Base-by-base conservation (phyloP, 2,113 vertebrate genomes). In the Scophthalmus maximus region DNA sequence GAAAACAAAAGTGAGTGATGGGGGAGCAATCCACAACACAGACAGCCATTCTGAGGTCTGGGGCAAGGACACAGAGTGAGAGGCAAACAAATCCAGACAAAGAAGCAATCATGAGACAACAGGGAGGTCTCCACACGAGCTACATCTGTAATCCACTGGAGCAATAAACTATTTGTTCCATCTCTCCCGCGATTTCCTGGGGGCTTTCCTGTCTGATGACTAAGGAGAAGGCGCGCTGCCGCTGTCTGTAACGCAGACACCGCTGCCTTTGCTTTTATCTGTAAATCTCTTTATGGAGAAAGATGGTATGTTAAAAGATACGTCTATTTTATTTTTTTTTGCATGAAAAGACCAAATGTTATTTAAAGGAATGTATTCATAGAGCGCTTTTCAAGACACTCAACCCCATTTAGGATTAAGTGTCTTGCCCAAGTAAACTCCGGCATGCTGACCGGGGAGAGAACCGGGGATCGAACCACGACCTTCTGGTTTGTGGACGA, bases 81-180 rank as follows among this genome's bases (percentile, higher is more conserved):
- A 53, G 51, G 40, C 51, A 46, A 44, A 80, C 57, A 71, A 38
- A 55, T 38, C 6, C 17, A 11, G 66, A 81, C 50, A 76, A 67
- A 72, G 42, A 70, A 62, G 56, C 40, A 79, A 83, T 73, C 74
- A 57, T 38, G 51, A 81, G 55, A 67, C 42, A 52, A 70, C 1
- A 63, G 26, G 4, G 17, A 61, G 52, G 66, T 65, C 71, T 70
- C 26, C n/a, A 52, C 58, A 58, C 51, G 65, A 52, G 25, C 44
- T 47, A 27, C 26, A 63, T 51, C 58, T 38, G 46, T 50, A 76
- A 87, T 78, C 57, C 49, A 42, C 64, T 68, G 62, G 67, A 70
- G 76, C 60, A 68, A 65, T 58, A 89, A 73, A 81, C 51, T 6
- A 69, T 82, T 84, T 87, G 76, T 74, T 87, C 62, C 61, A 63